Evolutionary conservation across 1,140 invertebrate species (phyloP), one percentile per base, ranked within the genome.

Genomic region (Caenorhabditis inopinata): DNA sequence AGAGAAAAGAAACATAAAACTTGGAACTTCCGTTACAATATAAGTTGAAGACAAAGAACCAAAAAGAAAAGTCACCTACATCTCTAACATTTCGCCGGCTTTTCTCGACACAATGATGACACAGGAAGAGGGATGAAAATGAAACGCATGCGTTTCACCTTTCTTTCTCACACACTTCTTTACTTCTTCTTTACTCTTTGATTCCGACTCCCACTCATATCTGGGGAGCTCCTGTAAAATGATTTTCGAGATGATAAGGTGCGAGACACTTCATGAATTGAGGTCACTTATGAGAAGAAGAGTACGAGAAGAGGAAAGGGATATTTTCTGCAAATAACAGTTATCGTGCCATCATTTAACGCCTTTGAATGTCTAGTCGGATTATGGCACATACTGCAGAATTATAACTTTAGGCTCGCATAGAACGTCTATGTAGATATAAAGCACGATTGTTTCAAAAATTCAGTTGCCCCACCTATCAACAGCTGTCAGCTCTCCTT

Each of bases 41-140:
- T 25, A 1, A 16, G 11, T 21, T n/a, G 38, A 29, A 68, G 38
- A 68, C 35, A 21, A 68, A 38, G 38, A 18, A 68, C 38, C 58
- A 68, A 68, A 68, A 68, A 18, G 58, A 68, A 29, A 12, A 5
- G 4, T 51, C 25, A 23, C 32, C 38, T 7, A 14, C 38, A 38
- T 42, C 11, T 68, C 58, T 68, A n/a, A n/a, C 58, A 12, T 23
- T 23, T 51, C 25, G 21, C 32, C 38, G 14, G 38, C 38, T 68
- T 42, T 12, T 68, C 58, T 68, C 38, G n/a, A 68, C 58, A 68
- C 58, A 38, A 29, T 38, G 58, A 68, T 68, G 58, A 68, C 58
- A 68, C 38, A 68, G 32, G 58, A 11, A 32, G 35, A 23, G 21
- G 49, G 16, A 25, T 48, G 23, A 25, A 51, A n/a, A n/a, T 14